A percentile compares a stretch with the other conserved stretches of the same genome.
Evolutionary conservation across 2,888 invertebrate genomes (phyloP).

Genomic region (Labia minor): DNA sequence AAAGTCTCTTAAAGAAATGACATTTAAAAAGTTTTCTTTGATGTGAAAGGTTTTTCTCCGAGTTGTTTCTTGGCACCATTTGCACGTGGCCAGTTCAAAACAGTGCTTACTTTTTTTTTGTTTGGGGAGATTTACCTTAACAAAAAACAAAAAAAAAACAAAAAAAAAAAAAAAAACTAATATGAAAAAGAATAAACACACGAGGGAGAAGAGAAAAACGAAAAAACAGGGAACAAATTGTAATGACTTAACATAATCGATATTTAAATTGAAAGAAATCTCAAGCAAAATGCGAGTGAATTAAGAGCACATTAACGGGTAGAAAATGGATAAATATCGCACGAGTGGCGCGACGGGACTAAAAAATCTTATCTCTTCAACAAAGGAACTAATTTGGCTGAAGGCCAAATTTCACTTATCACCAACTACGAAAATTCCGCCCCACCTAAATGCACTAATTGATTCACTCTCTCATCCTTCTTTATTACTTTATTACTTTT

Average conservation of each 20-base stretch:
- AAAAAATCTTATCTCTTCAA: background rate
- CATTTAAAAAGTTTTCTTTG: conserved; percentile 1
- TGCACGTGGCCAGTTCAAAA: background rate
- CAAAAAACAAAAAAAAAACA: background rate
- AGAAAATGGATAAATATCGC: background rate
- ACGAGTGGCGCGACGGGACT: background rate
- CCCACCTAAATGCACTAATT: no score
- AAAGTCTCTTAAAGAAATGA: background rate
- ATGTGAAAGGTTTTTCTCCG: background rate
- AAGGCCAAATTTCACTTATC: background rate
- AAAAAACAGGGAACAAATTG: background rate
- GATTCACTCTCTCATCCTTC: background rate
- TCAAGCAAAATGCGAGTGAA: background rate
- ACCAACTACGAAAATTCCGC: background rate
- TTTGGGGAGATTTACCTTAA: background rate
- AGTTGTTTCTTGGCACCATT: background rate
- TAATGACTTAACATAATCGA: background rate
- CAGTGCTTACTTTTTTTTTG: no score
- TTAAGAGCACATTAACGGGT: background rate
- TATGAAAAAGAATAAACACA: no score
- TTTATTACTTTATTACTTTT: no score
- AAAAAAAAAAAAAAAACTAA: background rate
- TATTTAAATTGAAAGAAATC: background rate
- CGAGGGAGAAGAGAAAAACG: background rate
- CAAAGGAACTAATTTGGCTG: background rate